Base-by-base conservation (phyloP, 1,140 invertebrate genomes). In the Drosophila novamexicana region DNA sequence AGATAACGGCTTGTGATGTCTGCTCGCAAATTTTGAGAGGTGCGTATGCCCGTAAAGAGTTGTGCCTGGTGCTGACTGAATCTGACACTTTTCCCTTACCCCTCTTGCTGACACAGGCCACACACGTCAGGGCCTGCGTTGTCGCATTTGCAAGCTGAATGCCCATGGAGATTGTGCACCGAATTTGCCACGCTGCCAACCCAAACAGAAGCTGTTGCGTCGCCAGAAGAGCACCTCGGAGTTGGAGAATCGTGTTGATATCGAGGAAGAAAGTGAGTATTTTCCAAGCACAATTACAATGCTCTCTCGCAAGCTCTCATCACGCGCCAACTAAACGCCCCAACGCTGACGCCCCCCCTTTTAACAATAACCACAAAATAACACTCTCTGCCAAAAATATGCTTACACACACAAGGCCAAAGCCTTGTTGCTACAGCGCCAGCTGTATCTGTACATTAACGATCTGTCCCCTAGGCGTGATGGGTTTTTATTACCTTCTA, bases 1-100 rank as follows among this genome's bases (percentile, higher is more conserved):
- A 98, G 93, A 98, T 98, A 77, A 98, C 97, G 12, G 97, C 97
- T 6, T 98, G 97, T 93, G 97, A 98, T 93, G 95, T 97, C 59
- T 98, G 97, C 93, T 97, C 97, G 37, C 97, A 98, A 94, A 97
- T 98, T 44, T 93, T 98, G 18, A 95, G 97, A 94, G 97, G 96
- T 97, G 94, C 44, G 65, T 93, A 58, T 37, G 2, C 14, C 8
- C 10, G 12, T 18, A n/a, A 37, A 9, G 18, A n/a, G 49, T 52
- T 7, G 5, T 36, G 10, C n/a, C 10, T 9, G 56, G 47, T 49
- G 18, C 2, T 32, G 7, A 34, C 49, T n/a, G 2, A 52, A 53
- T 32, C 49, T 69, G 61, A 66, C 42, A 10, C 32, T 22, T 58
- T 57, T 52, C 61, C 22, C 39, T 4, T 50, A n/a, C 1, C 22